phyloP scores from a whole-genome alignment of 2,113 vertebrate species.

The Phylloscopus trochiloides region DNA sequence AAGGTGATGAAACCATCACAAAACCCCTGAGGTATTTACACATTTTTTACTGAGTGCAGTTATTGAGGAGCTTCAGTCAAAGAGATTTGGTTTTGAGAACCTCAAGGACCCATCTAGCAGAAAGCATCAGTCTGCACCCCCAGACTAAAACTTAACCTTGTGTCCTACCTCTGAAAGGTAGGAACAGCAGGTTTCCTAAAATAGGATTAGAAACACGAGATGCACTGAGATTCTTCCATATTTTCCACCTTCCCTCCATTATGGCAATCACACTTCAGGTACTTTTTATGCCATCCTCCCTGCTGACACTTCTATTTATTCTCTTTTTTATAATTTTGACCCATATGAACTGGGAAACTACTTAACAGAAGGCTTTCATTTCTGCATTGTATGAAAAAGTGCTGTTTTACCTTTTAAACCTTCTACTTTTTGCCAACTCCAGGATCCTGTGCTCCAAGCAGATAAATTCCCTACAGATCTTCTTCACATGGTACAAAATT shows the following conservation, averaged over 20 bases:
- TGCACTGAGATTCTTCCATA: neutral
- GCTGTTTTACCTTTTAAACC: neutral
- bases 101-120: neutral
- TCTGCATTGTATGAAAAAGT: neutral
- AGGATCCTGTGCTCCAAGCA: neutral
- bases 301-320: neutral
- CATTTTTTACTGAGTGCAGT: neutral
- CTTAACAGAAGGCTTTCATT: neutral
- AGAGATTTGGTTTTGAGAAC: neutral
- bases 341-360: neutral
- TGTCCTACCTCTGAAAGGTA: neutral
- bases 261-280: neutral
- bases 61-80: neutral
- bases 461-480: neutral
- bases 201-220: neutral
- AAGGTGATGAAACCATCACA: too few species aligned
- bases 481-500: neutral
- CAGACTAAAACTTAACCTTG: neutral
- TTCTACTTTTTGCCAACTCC: neutral
- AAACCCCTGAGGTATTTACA: neutral
- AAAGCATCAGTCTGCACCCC: neutral
- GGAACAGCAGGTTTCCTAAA: neutral
- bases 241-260: neutral
- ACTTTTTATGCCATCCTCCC: neutral
- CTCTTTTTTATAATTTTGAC: neutral